phyloP scores from a whole-genome alignment of 2,113 vertebrate species.

The human region GRCh38 chr2:182924001-182924500 shows the following conservation, averaged over 20 bases:
- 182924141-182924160: not conserved
- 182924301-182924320: constrained; percentile 77
- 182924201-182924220: constrained; percentile 59
- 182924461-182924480: constrained; percentile 43
- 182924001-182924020: not conserved
- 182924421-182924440: constrained; percentile 77
- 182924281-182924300: constrained; percentile 74
- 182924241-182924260: constrained; percentile 72
- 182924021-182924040: constrained; percentile 1
- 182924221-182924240: constrained; percentile 70
- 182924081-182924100: not conserved
- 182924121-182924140: not conserved
- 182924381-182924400: constrained; percentile 67
- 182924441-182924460: constrained; percentile 77
- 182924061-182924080: not conserved
- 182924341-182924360: constrained; percentile 64
- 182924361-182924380: constrained; percentile 66
- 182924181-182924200: constrained; percentile 48
- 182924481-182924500: constrained; percentile 62
- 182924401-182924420: constrained; percentile 65
- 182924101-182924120: constrained; percentile 11
- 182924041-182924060: constrained; percentile 34
- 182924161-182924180: not conserved
- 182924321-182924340: constrained; percentile 73
- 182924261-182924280: constrained; percentile 59